Percentiles rank a stretch among this genome's conserved stretches.
These are phyloP conservation scores for Caloenas nicobarica DNA, from an alignment of 2,113 vertebrate genomes.

Conservation along the genomic window DNA sequence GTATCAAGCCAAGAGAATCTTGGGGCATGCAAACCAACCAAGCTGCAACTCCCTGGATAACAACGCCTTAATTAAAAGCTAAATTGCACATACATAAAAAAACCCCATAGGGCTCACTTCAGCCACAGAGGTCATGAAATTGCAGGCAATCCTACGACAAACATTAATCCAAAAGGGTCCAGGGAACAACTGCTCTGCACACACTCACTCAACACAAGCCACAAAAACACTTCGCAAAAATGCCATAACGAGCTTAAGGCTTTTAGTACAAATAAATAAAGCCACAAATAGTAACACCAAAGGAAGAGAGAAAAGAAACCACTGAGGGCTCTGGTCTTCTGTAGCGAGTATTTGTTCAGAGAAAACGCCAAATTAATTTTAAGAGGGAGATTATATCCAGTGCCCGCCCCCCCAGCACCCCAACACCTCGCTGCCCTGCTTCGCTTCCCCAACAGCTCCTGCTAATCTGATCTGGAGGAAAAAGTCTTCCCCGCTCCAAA, in stretches of 20 bases:
- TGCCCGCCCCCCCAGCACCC: accelerated
- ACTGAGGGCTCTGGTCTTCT: conserved; percentile 19
- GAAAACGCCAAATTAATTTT: conserved; percentile 25
- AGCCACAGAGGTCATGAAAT: conserved; percentile 62
- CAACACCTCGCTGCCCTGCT: neutral
- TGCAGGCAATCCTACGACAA: conserved; percentile 55
- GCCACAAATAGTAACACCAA: conserved; percentile 58
- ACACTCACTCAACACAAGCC: conserved; percentile 58
- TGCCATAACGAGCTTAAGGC: conserved; percentile 25
- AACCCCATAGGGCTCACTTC: neutral
- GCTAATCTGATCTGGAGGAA: conserved; percentile 22
- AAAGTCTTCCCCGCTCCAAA: neutral
- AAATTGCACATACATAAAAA: conserved; percentile 58
- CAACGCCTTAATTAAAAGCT: conserved; percentile 57
- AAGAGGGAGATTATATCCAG: neutral
- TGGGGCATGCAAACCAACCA: neutral
- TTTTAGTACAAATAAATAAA: conserved; percentile 62
- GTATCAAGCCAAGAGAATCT: conserved; percentile 34
- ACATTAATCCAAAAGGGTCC: conserved; percentile 46
- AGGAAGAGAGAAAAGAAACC: conserved; percentile 22
- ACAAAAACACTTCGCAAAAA: conserved; percentile 39
- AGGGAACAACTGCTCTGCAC: conserved; percentile 52
- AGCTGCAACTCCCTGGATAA: conserved; percentile 55
- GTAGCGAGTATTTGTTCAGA: neutral
- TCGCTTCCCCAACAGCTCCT: neutral